Evolutionary conservation across 2,113 vertebrate species (phyloP).

Genomic region (Cettia cetti): DNA sequence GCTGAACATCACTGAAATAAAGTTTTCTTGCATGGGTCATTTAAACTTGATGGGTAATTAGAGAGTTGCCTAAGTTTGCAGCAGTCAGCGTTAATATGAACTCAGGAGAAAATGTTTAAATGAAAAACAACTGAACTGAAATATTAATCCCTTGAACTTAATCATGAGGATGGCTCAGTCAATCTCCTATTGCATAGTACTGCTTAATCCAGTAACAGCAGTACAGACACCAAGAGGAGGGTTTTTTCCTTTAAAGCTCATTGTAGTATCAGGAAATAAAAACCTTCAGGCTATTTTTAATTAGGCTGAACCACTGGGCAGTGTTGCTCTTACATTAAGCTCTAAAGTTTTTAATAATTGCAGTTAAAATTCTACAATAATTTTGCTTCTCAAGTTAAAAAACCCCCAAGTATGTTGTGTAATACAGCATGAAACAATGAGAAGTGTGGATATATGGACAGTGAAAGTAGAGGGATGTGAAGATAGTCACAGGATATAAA

Average conservation of each 20-base stretch:
- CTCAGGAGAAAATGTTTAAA: slow-evolving; percentile 6
- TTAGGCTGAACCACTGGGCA: neutral
- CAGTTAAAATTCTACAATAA: neutral
- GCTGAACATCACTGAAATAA: neutral
- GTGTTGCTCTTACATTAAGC: neutral
- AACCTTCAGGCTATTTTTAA: slow-evolving; percentile 15
- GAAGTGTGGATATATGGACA: neutral
- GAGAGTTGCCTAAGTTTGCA: neutral
- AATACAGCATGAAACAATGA: neutral
- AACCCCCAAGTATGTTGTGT: neutral
- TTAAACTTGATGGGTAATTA: neutral
- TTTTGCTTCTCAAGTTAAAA: neutral
- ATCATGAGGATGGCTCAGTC: neutral
- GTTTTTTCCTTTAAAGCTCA: slow-evolving; percentile 2
- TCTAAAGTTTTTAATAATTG: neutral
- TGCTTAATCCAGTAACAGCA: slow-evolving; percentile 2
- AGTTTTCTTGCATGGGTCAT: neutral
- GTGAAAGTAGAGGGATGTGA: neutral
- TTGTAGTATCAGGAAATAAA: neutral
- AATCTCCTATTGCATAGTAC: neutral
- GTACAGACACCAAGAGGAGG: neutral
- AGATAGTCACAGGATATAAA: neutral
- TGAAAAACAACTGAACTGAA: slow-evolving; percentile 35
- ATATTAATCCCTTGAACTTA: slow-evolving; percentile 36
- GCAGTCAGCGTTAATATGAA: neutral